Base-by-base conservation (phyloP, 2,113 vertebrate species). In the Pelodiscus sinensis region DNA sequence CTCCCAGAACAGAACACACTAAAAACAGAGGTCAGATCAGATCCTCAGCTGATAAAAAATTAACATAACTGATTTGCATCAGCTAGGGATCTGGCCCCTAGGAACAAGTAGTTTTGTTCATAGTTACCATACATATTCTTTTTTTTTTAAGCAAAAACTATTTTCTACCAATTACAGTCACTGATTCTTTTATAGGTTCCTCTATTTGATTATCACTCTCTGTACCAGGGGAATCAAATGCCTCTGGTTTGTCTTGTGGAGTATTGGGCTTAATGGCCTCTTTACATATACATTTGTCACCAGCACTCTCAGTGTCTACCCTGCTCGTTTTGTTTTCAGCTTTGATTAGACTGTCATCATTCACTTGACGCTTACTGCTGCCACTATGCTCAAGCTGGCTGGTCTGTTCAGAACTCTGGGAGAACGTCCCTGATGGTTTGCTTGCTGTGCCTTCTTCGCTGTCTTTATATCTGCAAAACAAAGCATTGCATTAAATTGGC, bases 251-350 rank as follows among this genome's bases (percentile, higher is more conserved):
- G 60, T 62, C 52, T 84, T 84, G 58, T n/a, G 19, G 21, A 51
- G 79, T 35, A 68, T 27, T 35, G 82, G 57, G 24, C 52, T 92
- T 95, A 81, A 77, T 81, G 2, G 52, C 25, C 77, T 95, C 94
- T 79, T 84, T 11, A 24, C 15, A 5, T 58, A 58, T 57, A 25
- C 3, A 2, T 22, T 50, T 85, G 31, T 56, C 81, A 24, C n/a
- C 91, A 81, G 58, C 54, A 1, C 77, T 81, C 4, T 15, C 89
- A 82, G 80, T 75, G 11, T 98, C 98, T 92, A 97, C 95, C 65
- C 97, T 94, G 94, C 97, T 98, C 87, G 98, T 98, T 79, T 98
- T 98, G 6, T 93, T 96, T 82, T 98, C 97, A 50, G 99, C 98
- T 82, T 97, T 98, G 57, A 90, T 68, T 81, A 91, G 82, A 56